phyloP scores from a whole-genome alignment of 2,797 vertebrate species.

The Enteromius mattozi region DNA sequence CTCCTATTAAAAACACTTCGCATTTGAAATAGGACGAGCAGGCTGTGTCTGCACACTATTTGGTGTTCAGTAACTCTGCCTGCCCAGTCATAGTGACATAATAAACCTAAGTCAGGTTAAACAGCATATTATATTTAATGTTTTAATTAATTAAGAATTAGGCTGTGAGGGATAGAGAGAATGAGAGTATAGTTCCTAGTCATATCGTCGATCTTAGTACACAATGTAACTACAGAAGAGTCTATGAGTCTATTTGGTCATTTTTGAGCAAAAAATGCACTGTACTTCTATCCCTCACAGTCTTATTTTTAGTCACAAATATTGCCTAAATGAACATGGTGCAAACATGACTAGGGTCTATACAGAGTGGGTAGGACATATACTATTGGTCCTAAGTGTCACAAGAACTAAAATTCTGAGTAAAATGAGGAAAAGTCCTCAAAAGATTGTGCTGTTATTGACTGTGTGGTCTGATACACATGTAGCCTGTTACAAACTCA shows the following conservation, averaged over 20 bases:
- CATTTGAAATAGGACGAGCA: conserved; percentile 32
- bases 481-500: too few species aligned
- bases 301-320: too few species aligned
- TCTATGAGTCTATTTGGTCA: too few species aligned
- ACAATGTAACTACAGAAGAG: too few species aligned
- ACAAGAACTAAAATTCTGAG: neutral
- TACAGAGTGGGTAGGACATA: neutral
- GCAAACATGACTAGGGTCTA: too few species aligned
- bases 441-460: neutral
- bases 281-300: too few species aligned
- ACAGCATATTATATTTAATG: neutral
- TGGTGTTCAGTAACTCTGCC: conserved; percentile 3
- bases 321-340: too few species aligned
- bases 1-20: conserved; percentile 55
- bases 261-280: too few species aligned
- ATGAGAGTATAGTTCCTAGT: too few species aligned
- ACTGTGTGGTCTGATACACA: neutral
- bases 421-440: neutral
- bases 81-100: neutral
- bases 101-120: neutral
- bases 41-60: conserved; percentile 8
- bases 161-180: neutral
- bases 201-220: too few species aligned
- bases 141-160: neutral
- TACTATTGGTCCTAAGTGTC: neutral